Evolutionary conservation across 2,888 invertebrate species (phyloP), one percentile per base, ranked within the genome.

Genomic region (Ennomos erosarius): DNA sequence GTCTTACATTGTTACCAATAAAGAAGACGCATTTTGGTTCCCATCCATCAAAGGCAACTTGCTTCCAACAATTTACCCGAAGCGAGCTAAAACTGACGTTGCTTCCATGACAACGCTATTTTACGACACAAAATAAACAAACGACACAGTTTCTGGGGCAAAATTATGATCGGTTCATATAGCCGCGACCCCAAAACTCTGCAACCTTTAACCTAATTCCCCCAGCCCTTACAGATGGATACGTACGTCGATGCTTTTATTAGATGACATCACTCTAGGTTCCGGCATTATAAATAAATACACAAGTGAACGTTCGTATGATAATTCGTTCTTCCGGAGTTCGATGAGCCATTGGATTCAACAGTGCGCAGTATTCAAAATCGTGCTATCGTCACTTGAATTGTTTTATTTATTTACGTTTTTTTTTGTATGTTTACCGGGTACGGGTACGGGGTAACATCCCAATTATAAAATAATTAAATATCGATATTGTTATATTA

Each of bases 161-260:
- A 76, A 77, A 82, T 86, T 81, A 81, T 82, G 79, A 84, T 81
- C 77, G 78, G 78, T 75, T 73, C 75, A 79, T 78, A 77, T 77
- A 82, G 69, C 75, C 74, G 74, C 82, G 80, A 82, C 83, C 85
- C 81, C 78, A 79, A 81, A 85, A 78, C 75, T 70, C 79, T 79
- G 81, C 82, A 80, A 84, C 81, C 83, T 87, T 81, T 86, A 82
- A 87, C 85, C 87, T 81, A 86, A 86, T 86, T 87, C 78, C 68
- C 67, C 75, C 40, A 40, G 75, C 82, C 83, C 85, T 83, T 79
- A 69, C 79, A 78, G 76, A 79, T 81, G 78, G 78, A 68, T 68
- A 73, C 80, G 76, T 79, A 78, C 79, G 82, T 78, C 81, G 79
- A 76, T 72, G 75, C 75, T 82, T 79, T 84, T 83, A 84, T 85